phyloP scores from a whole-genome alignment of 2,888 invertebrate genomes.

The Sepioteuthis lessoniana region DNA sequence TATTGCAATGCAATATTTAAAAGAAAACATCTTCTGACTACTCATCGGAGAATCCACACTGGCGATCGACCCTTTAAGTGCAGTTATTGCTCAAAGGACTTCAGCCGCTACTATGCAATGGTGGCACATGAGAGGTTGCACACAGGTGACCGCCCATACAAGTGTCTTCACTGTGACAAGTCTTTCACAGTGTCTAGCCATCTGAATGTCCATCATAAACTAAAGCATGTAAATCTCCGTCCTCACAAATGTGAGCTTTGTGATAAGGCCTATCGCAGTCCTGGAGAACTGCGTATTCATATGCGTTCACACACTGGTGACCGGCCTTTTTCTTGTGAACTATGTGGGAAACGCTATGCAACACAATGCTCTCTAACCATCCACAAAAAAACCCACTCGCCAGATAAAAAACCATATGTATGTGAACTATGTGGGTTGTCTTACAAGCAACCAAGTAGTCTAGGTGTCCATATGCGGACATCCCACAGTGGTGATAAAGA shows the following conservation, averaged over 20 bases:
- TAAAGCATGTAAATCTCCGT: background rate
- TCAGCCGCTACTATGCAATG: constrained; percentile 45
- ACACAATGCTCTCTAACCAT: constrained; percentile 41
- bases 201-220: constrained; percentile 24
- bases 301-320: constrained; percentile 46
- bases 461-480: constrained; percentile 41
- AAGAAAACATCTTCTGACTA: constrained; percentile 36
- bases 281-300: constrained; percentile 39
- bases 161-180: constrained; percentile 36
- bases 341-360: constrained; percentile 39
- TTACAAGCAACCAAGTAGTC: constrained; percentile 41
- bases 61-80: constrained; percentile 41
- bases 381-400: constrained; percentile 37
- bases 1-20: constrained; percentile 42
- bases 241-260: constrained; percentile 39
- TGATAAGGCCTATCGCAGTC: constrained; percentile 38
- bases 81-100: constrained; percentile 41
- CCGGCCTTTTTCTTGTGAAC: background rate
- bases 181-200: constrained; percentile 41
- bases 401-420: constrained; percentile 36
- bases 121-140: constrained; percentile 36
- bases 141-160: constrained; percentile 25
- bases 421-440: constrained; percentile 39
- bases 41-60: constrained; percentile 41
- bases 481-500: constrained; percentile 16